Evolutionary conservation across 2,888 invertebrate genomes (phyloP).

Genomic region (Crossocerus cetratus): DNA sequence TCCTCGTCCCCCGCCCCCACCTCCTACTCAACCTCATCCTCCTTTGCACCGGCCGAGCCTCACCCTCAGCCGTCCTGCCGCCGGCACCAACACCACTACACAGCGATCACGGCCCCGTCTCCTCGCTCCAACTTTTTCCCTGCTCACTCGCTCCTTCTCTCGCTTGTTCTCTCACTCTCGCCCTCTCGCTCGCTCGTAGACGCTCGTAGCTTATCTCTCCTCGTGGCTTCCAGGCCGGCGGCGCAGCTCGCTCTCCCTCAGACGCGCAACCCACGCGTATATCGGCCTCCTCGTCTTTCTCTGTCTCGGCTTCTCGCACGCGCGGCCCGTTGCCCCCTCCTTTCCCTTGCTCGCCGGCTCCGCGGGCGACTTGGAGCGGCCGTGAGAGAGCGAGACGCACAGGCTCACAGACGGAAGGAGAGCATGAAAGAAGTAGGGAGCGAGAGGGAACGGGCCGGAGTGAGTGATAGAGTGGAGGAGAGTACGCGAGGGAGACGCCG

Average conservation of each 20-base stretch:
- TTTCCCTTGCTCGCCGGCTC: constrained; percentile 31
- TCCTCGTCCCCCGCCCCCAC: constrained; percentile 60
- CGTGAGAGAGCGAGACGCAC: constrained; percentile 41
- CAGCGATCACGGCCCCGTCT: constrained; percentile 39
- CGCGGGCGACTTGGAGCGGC: constrained; percentile 54
- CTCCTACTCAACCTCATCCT: constrained; percentile 48
- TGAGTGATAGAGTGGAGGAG: neutral
- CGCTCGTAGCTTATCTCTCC: constrained; percentile 22
- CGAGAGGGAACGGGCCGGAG: constrained; percentile 13
- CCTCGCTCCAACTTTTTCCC: constrained; percentile 27
- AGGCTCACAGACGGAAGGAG: constrained; percentile 6
- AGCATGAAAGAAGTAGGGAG: constrained; percentile 21
- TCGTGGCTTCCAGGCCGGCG: constrained; percentile 44
- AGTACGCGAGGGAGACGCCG: constrained; percentile 7
- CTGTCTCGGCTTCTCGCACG: constrained; percentile 19
- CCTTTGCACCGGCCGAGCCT: constrained; percentile 39
- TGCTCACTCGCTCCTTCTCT: constrained; percentile 6
- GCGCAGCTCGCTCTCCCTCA: constrained; percentile 33
- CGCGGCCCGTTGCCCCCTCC: neutral
- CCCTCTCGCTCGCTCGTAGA: constrained; percentile 4
- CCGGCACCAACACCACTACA: constrained; percentile 37
- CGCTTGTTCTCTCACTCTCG: constrained; percentile 6
- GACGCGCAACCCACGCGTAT: neutral
- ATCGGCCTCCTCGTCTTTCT: constrained; percentile 22
- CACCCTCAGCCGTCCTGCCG: constrained; percentile 46